Conservation (phyloP, 2,888 invertebrate genomes). For the Belgica antarctica region DNA sequence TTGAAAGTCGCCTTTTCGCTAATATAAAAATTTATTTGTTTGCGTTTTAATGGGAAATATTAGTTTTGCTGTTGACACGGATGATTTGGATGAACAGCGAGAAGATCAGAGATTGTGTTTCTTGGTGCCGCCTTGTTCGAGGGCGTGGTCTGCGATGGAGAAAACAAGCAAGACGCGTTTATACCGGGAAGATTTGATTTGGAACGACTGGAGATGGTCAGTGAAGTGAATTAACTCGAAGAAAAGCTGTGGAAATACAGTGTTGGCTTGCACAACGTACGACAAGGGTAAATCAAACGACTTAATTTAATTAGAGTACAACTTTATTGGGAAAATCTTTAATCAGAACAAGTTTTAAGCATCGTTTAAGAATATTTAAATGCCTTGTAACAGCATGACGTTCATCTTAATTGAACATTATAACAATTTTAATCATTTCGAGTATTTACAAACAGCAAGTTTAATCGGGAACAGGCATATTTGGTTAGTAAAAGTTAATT, state of each 20-base stretch:
- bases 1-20: background rate
- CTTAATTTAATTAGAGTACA: background rate
- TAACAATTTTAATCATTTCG: background rate
- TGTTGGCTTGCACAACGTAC: too few relatives aligned
- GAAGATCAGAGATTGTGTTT: background rate
- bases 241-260: too few relatives aligned
- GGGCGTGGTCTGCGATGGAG: background rate
- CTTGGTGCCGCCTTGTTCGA: background rate
- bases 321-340: background rate
- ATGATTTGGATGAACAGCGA: slow-evolving; percentile 11
- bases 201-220: too few relatives aligned
- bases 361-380: background rate
- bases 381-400: background rate
- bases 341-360: background rate
- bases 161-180: background rate
- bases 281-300: background rate
- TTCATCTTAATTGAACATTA: background rate
- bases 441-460: too few relatives aligned
- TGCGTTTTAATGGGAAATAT: slow-evolving; percentile 33
- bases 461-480: too few relatives aligned
- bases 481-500: too few relatives aligned
- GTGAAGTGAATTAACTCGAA: too few relatives aligned
- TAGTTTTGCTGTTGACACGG: slow-evolving; percentile 26
- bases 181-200: background rate
- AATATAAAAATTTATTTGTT: slow-evolving; percentile 39